Evolutionary conservation across 2,113 vertebrate genomes (phyloP), one percentile per base, ranked within the genome.

Genomic region (Corythaixoides concolor): DNA sequence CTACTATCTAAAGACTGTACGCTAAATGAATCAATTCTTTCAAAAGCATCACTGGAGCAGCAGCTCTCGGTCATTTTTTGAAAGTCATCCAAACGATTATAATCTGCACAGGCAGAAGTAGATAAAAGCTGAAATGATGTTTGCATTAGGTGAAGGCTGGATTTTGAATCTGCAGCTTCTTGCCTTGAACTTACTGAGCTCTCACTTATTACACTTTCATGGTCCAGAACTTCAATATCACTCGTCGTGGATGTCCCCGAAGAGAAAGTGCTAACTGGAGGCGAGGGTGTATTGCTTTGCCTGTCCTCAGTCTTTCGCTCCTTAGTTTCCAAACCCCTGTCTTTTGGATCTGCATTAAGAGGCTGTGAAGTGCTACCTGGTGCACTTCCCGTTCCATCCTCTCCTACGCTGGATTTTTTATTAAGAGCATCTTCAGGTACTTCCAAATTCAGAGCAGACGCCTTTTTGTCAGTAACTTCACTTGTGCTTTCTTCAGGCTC

Each of bases 241-340:
- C 99, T 99, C 21, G 99, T 99, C 50, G 99, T 99, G 41, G 99
- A 99, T 21, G 99, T 99, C 88, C 99, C 99, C 0, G 99, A 99
- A 21, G 99, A 99, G 96, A 99, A 99, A 78, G 99, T 99, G 83
- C 99, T 99, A 63, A 99, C 97, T 12, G 99, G 99, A 91, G 99
- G 99, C 15, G 99, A 99, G 0, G 99, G 99, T 5, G 99, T 99
- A 75, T 99, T 99, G 94, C 98, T 99, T 94, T 99, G 99, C 88
- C 99, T 98, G 97, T 99, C 99, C 95, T 99, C 99, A 7, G 93
- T 93, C 95, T 99, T 99, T 66, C 98, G 96, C 75, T 99, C 99
- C 98, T 99, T 99, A 6, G 98, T 96, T 69, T 99, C 99, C 68
- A 98, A 81, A 14, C 96, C 70, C 33, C 78, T 41, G 39, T 99